Evolutionary conservation across 2,113 vertebrate species (phyloP).

Genomic region (Sylvicapra grimmia): DNA sequence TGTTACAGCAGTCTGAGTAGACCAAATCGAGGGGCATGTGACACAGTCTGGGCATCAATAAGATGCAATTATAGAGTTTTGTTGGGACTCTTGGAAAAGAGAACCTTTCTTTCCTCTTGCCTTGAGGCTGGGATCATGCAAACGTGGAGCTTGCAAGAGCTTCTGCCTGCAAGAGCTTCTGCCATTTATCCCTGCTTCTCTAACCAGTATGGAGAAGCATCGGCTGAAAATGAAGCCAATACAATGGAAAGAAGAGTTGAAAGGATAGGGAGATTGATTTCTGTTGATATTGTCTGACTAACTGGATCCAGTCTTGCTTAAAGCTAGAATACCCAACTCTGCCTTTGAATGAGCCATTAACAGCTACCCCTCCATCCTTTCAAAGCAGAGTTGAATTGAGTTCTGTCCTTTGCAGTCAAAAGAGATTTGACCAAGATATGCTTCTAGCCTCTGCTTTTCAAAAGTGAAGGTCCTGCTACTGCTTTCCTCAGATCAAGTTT

Average conservation of each 20-base stretch:
- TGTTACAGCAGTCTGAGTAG: background rate
- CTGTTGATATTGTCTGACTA: background rate
- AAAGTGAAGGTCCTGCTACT: background rate
- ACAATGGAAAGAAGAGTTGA: background rate
- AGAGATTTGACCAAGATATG: background rate
- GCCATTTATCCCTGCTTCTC: accelerated
- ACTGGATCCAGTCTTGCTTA: background rate
- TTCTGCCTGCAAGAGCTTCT: background rate
- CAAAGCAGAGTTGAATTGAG: background rate
- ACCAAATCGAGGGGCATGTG: background rate
- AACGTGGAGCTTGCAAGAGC: too few species aligned
- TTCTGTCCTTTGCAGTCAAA: background rate
- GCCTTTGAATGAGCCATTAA: background rate
- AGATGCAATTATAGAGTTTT: background rate
- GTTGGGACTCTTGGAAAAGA: background rate
- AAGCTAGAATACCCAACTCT: background rate
- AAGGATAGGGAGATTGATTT: background rate
- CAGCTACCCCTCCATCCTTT: background rate
- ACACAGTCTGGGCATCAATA: background rate
- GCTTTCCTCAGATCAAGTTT: background rate
- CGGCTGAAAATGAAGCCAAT: background rate
- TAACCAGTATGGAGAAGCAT: background rate
- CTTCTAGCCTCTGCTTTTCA: background rate
- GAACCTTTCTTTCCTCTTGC: background rate
- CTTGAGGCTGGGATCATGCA: background rate